Evolutionary conservation across 2,797 vertebrate genomes (phyloP).

Genomic region (Otolemur crassicaudatus): DNA sequence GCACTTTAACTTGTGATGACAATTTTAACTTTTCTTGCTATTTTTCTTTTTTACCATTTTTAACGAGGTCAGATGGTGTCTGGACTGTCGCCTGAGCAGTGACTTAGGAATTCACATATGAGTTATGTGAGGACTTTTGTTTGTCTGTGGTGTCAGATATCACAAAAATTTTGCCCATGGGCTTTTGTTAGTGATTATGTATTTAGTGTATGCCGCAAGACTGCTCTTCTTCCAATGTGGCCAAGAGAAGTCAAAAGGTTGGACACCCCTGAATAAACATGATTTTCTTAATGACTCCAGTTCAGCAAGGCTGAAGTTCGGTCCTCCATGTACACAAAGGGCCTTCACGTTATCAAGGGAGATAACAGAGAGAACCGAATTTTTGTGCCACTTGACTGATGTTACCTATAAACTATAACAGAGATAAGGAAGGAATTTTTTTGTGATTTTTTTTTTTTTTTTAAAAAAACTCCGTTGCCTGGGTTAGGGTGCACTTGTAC

Average conservation of each 20-base stretch:
- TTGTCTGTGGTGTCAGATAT: too few relatives aligned
- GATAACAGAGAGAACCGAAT: neutral
- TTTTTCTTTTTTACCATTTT: neutral
- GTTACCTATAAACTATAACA: neutral
- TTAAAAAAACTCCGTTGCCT: neutral
- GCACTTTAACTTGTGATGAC: neutral
- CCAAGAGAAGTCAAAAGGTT: too few relatives aligned
- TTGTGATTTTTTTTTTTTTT: too few relatives aligned
- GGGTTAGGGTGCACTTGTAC: neutral
- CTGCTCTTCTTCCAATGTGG: too few relatives aligned
- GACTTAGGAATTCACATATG: too few relatives aligned
- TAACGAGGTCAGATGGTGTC: neutral
- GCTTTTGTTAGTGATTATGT: too few relatives aligned
- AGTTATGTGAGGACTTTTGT: too few relatives aligned
- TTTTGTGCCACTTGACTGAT: neutral
- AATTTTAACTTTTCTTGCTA: neutral
- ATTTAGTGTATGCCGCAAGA: too few relatives aligned
- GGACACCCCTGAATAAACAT: too few relatives aligned
- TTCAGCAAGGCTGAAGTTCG: constrained; percentile 1
- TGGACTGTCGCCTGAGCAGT: too few relatives aligned
- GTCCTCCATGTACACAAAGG: neutral
- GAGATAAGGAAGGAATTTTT: neutral
- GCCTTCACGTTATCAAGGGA: neutral
- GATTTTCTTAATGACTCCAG: neutral
- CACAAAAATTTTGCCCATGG: too few relatives aligned